Evolutionary conservation across 2,797 vertebrate species (phyloP).

Genomic region (Dryobates pubescens): DNA sequence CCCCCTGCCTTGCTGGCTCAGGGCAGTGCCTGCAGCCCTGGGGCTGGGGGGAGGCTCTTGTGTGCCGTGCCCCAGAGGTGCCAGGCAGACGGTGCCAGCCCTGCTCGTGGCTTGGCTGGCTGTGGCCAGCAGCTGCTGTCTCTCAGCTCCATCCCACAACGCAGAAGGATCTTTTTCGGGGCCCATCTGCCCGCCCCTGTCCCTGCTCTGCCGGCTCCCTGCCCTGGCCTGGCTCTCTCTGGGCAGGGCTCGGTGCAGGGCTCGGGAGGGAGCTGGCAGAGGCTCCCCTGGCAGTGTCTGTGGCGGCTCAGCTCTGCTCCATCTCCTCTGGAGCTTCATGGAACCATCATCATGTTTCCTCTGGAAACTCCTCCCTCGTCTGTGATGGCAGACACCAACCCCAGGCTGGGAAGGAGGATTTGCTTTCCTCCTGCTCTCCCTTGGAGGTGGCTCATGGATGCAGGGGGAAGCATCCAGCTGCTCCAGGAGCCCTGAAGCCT

Average conservation of each 20-base stretch:
- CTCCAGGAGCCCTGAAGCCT: not conserved
- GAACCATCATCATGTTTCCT: not conserved
- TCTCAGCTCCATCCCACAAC: not conserved
- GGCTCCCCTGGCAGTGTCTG: not conserved
- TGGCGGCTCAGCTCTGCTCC: not conserved
- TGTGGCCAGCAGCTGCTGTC: fast-evolving
- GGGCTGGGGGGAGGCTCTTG: fast-evolving
- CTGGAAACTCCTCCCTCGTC: not conserved
- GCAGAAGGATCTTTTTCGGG: not conserved
- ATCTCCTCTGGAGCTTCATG: not conserved
- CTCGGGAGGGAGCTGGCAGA: not conserved
- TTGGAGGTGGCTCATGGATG: not conserved
- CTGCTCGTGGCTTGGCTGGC: not conserved
- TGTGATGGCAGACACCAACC: not conserved
- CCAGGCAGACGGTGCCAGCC: fast-evolving
- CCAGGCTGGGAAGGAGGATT: not conserved
- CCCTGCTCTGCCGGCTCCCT: fast-evolving
- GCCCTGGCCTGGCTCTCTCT: not conserved
- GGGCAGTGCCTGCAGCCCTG: fast-evolving
- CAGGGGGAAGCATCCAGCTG: not conserved
- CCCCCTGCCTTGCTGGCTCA: not conserved
- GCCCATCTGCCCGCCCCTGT: not conserved
- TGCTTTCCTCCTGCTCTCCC: not conserved
- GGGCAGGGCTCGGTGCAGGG: not conserved
- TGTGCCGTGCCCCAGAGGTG: fast-evolving